Base-by-base conservation (phyloP, 92 coral and sea anemone species). In the Scolanthus callimorphus region DNA sequence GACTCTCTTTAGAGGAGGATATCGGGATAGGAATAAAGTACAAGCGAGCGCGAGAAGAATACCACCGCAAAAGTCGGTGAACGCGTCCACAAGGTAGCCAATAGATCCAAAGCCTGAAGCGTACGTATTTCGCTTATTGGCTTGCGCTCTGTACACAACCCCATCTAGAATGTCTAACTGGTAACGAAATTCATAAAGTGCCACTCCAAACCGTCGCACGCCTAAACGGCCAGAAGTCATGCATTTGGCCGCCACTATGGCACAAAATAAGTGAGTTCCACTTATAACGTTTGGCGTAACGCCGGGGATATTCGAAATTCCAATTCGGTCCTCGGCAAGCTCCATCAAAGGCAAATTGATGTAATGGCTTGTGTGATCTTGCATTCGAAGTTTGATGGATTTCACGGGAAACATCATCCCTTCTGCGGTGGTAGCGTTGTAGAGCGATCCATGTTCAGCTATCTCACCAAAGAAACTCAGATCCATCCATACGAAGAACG, bases 401-500 rank as follows among this genome's bases (percentile, higher is more conserved):
- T 90, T 90, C 46, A 85, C 85, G 0, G 97, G 97, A 49, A 90
- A 85, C 80, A 81, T 90, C 73, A 85, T 67, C 13, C 76, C 62
- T 60, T 77, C 59, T 11, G 86, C 85, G 25, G 30, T 62, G 0
- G 97, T 49, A 0, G 78, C 50, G 57, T 90, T 90, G 41, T 86
- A 80, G 17, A 81, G 47, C 8, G 84, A 73, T 9, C 97, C 97
- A 71, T 81, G 85, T 23, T 90, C 97, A 41, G 81, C 79, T 51
- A 90, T 65, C 63, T 90, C 97, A 61, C 89, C 97, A 59, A 85
- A 79, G 56, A 90, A 90, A 51, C 97, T 90, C 57, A 85, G 70
- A 47, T 90, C 97, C 94, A 85, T 90, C 97, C 97, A 90, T 25
- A 85, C 94, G 26, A 81, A 90, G 66, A 72, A 90, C 25, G 97